Percentiles rank a stretch among this genome's conserved stretches.
phyloP scores from a whole-genome alignment of 1,140 invertebrate species.

The Charaxes varanes region DNA sequence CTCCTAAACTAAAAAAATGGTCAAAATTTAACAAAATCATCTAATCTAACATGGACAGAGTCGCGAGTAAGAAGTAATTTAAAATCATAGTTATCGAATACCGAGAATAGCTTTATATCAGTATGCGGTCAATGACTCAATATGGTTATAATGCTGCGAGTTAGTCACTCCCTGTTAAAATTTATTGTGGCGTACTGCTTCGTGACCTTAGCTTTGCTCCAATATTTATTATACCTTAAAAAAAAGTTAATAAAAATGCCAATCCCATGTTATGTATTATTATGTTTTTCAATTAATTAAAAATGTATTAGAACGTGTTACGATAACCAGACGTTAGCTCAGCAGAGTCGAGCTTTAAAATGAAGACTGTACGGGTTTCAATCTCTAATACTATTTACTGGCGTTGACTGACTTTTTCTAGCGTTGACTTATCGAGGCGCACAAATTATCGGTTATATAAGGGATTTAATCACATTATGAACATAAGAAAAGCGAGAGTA shows the following conservation, averaged over 20 bases:
- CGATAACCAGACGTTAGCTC: too few species aligned
- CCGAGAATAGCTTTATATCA: constrained; percentile 23
- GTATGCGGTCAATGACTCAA: constrained; percentile 37
- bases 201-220: not conserved
- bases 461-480: not conserved
- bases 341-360: too few species aligned
- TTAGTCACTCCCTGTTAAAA: constrained; percentile 28
- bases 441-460: not conserved
- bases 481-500: not conserved
- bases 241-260: not conserved
- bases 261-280: too few species aligned
- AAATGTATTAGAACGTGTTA: too few species aligned
- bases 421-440: too few species aligned
- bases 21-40: constrained; percentile 6
- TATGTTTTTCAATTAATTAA: too few species aligned
- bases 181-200: constrained; percentile 7
- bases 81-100: constrained; percentile 15
- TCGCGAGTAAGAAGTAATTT: too few species aligned
- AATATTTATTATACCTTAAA: not conserved
- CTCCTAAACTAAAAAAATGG: too few species aligned
- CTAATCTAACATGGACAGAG: too few species aligned
- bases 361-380: too few species aligned
- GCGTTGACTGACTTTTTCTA: too few species aligned
- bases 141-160: constrained; percentile 22
- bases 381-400: too few species aligned